phyloP scores from a whole-genome alignment of 2,113 vertebrate species.

The Cyprinus carpio region DNA sequence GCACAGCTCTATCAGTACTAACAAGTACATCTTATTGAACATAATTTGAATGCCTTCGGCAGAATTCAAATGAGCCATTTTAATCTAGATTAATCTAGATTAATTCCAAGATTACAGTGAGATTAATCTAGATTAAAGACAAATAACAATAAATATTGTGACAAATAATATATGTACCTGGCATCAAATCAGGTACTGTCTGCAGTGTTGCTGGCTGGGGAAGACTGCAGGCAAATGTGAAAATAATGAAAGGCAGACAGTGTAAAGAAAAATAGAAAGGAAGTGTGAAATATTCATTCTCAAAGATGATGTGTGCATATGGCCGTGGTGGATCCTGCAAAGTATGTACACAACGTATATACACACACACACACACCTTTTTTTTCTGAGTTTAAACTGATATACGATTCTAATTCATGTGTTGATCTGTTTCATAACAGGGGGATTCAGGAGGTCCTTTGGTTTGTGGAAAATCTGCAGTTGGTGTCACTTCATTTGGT shows the following conservation, averaged over 20 bases:
- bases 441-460: slow-evolving; percentile 51
- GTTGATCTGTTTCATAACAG: slow-evolving; percentile 23
- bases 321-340: neutral
- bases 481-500: slow-evolving; percentile 33
- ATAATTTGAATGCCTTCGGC: too few species aligned
- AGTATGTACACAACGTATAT: too few species aligned
- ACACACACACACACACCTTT: too few species aligned
- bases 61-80: too few species aligned
- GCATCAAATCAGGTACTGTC: too few species aligned
- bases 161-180: too few species aligned
- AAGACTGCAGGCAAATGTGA: neutral
- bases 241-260: neutral
- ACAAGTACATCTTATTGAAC: too few species aligned
- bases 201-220: slow-evolving; percentile 25
- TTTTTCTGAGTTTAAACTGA: neutral
- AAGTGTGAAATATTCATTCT: neutral
- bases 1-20: too few species aligned
- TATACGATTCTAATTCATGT: neutral
- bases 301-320: slow-evolving; percentile 11
- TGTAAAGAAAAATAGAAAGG: neutral
- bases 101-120: too few species aligned
- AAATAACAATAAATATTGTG: too few species aligned
- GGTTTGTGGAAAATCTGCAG: slow-evolving; percentile 45
- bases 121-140: too few species aligned
- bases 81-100: too few species aligned